Evolutionary conservation across 2,113 vertebrate species (phyloP).

Genomic region (Megaceryle torquata): DNA sequence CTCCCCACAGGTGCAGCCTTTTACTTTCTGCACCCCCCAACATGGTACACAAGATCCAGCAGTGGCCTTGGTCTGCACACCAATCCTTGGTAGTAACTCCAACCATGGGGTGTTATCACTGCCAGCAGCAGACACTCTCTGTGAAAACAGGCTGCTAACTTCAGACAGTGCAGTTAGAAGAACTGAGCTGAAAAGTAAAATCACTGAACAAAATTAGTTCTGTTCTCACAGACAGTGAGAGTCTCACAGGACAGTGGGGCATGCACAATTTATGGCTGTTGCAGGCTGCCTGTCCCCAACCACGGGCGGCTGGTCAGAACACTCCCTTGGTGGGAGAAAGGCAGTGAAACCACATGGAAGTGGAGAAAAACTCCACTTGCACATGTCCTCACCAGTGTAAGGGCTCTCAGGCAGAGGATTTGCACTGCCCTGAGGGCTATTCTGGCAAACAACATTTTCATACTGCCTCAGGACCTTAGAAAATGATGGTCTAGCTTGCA

Average conservation of each 20-base stretch:
- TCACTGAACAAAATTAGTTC: too few relatives aligned
- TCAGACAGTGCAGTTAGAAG: too few relatives aligned
- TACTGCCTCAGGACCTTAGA: not conserved
- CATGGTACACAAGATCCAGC: too few relatives aligned
- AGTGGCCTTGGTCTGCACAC: too few relatives aligned
- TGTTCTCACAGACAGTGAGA: too few relatives aligned
- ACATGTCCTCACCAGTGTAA: rapidly evolving
- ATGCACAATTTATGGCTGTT: rapidly evolving
- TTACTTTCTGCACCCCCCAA: too few relatives aligned
- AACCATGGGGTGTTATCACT: too few relatives aligned
- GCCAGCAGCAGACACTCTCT: too few relatives aligned
- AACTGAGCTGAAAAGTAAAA: too few relatives aligned
- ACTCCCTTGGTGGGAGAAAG: rapidly evolving
- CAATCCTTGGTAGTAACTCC: too few relatives aligned
- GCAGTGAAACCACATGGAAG: not conserved
- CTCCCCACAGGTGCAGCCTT: too few relatives aligned
- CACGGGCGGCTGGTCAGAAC: rapidly evolving
- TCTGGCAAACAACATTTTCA: not conserved
- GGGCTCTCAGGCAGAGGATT: not conserved
- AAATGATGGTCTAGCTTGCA: not conserved
- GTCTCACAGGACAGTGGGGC: not conserved
- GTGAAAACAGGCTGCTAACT: too few relatives aligned
- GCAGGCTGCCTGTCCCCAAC: not conserved
- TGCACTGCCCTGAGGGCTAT: not conserved
- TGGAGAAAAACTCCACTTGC: not conserved